Base-by-base conservation (phyloP, 1,140 invertebrate genomes). In the Leptinotarsa texana region DNA sequence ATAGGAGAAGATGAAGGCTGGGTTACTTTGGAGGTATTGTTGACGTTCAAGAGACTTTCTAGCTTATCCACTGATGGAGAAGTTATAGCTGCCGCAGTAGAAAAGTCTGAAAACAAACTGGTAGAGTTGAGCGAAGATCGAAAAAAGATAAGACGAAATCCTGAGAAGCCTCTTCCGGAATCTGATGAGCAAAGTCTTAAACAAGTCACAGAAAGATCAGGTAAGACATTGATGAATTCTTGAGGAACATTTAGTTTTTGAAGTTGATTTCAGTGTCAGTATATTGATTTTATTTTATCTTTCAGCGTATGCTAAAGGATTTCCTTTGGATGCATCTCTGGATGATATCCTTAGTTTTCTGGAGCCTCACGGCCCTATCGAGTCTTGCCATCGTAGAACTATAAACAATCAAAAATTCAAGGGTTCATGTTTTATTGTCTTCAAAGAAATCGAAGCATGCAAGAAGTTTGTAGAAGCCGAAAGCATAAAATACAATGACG, bases 351-450 rank as follows among this genome's bases (percentile, higher is more conserved):
- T 95, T 61, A 88, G 90, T 65, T 97, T 91, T 85, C 93, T 97
- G 78, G 89, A 89, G 72, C 83, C 88, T 42, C 92, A 88, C 86
- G 92, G 93, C 13, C 88, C 90, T 66, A 88, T 93, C 51, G 93
- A 96, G 65, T 93, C 93, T 82, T 87, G 98, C 57, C 86, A 90
- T 80, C 93, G 94, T 90, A 89, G 94, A 77, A 86, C 89, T 6
- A 87, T 86, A 8, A 93, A 93, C 80, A 88, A 89, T 57, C 87
- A 88, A 67, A 85, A 89, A 49, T 96, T 96, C 81, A 95, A 98
- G 87, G 96, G 96, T 62, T 98, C 96, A 8, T 90, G 96, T 68
- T 97, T 97, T 87, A 89, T 93, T 22, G 92, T 93, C 3, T 98
- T 97, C 82, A 89, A 91, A 79, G 93, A 89, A 42, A 87, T 91